Base-by-base conservation (phyloP, 2,888 invertebrate genomes). In the Morpho helenor region DNA sequence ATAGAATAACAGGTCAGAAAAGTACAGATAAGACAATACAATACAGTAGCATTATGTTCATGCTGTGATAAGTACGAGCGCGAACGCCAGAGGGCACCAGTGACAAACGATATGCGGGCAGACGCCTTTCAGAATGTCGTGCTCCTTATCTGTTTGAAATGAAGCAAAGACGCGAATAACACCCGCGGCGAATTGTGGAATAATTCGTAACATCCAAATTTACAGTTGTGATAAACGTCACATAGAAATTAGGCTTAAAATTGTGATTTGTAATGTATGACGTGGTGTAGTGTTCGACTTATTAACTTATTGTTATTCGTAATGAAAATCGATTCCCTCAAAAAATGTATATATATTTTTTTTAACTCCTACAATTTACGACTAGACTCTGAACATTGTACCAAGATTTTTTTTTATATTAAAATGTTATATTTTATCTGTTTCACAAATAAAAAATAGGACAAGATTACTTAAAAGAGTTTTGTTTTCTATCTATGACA, bases 41-140 rank as follows among this genome's bases (percentile, higher is more conserved):
- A 60, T 60, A 60, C 61, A 51, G 59, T 53, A 59, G 56, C 53
- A 59, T 54, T 59, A 59, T 55, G 51, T 48, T 56, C 61, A 39
- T 70, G 49, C 46, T 43, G 60, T 58, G 61, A 63, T 63, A 63
- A 63, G 58, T 63, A 53, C 56, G 54, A 44, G 43, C 54, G 61
- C 59, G 72, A 75, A 68, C 68, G 63, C 66, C 70, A 69, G 69
- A 68, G 68, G 75, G 73, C 77, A 49, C 49, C 55, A 44, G 79
- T 87, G 86, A 87, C 85, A 88, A 88, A 88, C 84, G 85, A 88
- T 76, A 75, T 79, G 78, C 85, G 86, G 84, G 85, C 86, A 81
- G 84, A 80, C 77, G 78, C 76, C 58, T 58, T 53, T 58, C 44
- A 43, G 58, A 58, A 58, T 53, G 58, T 53, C 52, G 58, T 49